phyloP scores from a whole-genome alignment of 2,888 invertebrate genomes.

The Panzeria rudis region DNA sequence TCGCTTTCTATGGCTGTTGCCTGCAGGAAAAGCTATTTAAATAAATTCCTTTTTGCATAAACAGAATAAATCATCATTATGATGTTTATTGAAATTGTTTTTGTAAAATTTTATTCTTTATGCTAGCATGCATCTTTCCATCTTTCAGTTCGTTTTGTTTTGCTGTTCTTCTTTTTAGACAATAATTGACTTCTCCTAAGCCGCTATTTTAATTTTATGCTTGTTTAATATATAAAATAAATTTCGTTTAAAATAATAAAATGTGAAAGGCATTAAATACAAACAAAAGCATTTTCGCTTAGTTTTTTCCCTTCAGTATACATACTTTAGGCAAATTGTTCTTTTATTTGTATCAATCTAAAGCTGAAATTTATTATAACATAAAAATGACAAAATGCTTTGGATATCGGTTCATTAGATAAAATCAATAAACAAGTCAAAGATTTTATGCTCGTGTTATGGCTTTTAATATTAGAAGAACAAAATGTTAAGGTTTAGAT shows the following conservation, averaged over 20 bases:
- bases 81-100: not conserved
- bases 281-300: not conserved
- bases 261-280: slow-evolving; percentile 1
- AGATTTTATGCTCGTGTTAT: not conserved
- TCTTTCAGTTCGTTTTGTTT: too few species aligned
- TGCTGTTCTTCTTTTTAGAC: slow-evolving; percentile 27
- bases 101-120: too few species aligned
- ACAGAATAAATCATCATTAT: not conserved
- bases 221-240: not conserved
- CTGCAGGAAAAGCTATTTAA: not conserved
- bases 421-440: slow-evolving; percentile 31
- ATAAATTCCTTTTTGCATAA: not conserved
- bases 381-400: slow-evolving; percentile 3
- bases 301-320: not conserved
- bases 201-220: slow-evolving; percentile 6
- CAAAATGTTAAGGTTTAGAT: not conserved
- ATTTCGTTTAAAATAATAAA: not conserved
- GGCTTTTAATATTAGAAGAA: not conserved
- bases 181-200: slow-evolving; percentile 37
- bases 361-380: not conserved
- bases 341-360: not conserved
- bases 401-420: slow-evolving; percentile 8
- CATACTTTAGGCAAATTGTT: slow-evolving; percentile 15
- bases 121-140: too few species aligned
- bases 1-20: not conserved